Evolutionary conservation across 2,888 invertebrate genomes (phyloP).

Genomic region (Tinea semifulvella): DNA sequence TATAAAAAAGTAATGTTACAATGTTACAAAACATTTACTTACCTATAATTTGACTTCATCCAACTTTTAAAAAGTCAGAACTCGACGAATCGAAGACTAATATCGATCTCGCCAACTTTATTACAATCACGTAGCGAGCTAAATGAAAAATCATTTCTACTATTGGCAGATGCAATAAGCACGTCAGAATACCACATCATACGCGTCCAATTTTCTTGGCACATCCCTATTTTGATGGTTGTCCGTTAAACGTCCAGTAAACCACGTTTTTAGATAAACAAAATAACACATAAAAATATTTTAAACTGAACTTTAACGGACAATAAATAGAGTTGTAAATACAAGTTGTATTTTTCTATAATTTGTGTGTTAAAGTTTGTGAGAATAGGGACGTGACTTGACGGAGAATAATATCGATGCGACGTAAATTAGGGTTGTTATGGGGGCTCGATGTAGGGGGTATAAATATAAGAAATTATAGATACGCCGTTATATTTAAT

Average conservation of each 20-base stretch:
- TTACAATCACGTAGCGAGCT: too few relatives aligned
- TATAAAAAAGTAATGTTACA: too few relatives aligned
- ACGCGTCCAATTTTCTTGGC: neutral
- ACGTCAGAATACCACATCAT: neutral
- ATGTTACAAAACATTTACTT: too few relatives aligned
- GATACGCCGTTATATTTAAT: conserved; percentile 7
- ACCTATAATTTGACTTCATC: too few relatives aligned
- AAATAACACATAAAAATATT: neutral
- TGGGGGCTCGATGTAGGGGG: conserved; percentile 4
- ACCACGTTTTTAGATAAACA: neutral
- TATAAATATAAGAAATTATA: conserved; percentile 8
- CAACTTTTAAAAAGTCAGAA: too few relatives aligned
- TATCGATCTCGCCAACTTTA: too few relatives aligned
- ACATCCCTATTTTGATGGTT: conserved; percentile 3
- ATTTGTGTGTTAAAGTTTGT: neutral
- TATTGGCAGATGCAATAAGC: neutral
- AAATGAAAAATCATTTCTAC: neutral
- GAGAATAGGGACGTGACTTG: conserved; percentile 6
- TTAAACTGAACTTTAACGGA: neutral
- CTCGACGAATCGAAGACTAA: too few relatives aligned
- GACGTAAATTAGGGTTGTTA: conserved; percentile 10
- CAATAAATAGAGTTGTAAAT: neutral
- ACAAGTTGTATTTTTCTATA: neutral
- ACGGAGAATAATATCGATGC: conserved; percentile 6
- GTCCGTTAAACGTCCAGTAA: conserved; percentile 5